Percentiles rank a stretch among this genome's conserved stretches.
Conservation (phyloP, 2,113 vertebrate genomes). For the Esox niger region DNA sequence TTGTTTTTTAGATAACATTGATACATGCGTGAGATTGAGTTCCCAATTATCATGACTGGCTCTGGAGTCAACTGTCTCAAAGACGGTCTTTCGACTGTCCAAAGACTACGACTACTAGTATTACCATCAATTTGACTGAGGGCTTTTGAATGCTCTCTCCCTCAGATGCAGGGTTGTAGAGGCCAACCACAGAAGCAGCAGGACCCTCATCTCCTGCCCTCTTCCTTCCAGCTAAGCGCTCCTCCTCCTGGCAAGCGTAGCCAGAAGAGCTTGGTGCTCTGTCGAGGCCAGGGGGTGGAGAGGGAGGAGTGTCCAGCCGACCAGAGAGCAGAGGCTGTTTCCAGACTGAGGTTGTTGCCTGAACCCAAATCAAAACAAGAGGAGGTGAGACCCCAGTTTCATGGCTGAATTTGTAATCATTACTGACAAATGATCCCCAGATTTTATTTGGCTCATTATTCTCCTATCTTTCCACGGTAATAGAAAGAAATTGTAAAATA, state of each 20-base stretch:
- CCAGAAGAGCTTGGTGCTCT: slow-evolving; percentile 53
- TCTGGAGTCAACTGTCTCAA: too few relatives aligned
- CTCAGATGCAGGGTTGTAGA: slow-evolving; percentile 45
- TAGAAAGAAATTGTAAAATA: too few relatives aligned
- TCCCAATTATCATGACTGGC: too few relatives aligned
- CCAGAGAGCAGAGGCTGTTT: slow-evolving; percentile 64
- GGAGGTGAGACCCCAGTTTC: slow-evolving; percentile 72
- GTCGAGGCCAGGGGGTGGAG: slow-evolving; percentile 37
- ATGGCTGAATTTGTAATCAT: too few relatives aligned
- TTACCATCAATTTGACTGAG: neutral
- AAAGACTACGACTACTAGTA: neutral
- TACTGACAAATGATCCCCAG: too few relatives aligned
- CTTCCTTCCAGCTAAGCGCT: slow-evolving; percentile 66
- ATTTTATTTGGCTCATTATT: too few relatives aligned
- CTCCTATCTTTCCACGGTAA: too few relatives aligned
- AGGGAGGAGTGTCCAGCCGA: slow-evolving; percentile 47
- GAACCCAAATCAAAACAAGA: slow-evolving; percentile 53
- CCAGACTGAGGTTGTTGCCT: slow-evolving; percentile 69
- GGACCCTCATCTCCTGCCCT: slow-evolving; percentile 46
- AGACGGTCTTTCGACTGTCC: too few relatives aligned
- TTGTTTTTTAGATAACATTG: too few relatives aligned
- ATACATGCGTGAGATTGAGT: too few relatives aligned
- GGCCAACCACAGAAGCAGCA: slow-evolving; percentile 31
- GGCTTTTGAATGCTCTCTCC: neutral
- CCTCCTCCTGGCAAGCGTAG: slow-evolving; percentile 65